These are phyloP conservation scores for Agrotis exclamationis DNA, from an alignment of 2,888 invertebrate species.

Conservation along the genomic window DNA sequence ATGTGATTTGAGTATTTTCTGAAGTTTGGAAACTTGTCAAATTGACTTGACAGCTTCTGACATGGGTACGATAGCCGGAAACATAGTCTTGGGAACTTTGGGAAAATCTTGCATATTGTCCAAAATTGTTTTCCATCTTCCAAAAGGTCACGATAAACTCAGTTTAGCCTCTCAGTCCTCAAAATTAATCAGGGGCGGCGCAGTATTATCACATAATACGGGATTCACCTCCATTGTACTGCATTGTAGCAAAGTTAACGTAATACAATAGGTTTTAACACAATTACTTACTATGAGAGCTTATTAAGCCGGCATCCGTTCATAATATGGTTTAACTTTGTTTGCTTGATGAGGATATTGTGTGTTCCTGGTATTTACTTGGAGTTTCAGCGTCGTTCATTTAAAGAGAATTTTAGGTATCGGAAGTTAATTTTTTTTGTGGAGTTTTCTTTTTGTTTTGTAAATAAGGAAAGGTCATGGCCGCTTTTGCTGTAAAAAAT, in stretches of 20 bases:
- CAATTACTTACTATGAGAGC: constrained; percentile 65
- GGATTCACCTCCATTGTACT: constrained; percentile 63
- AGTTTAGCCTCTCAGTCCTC: constrained; percentile 32
- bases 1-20: neutral
- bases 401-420: constrained; percentile 4
- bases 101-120: neutral
- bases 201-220: constrained; percentile 66
- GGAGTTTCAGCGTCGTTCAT: constrained; percentile 15
- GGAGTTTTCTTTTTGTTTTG: constrained; percentile 3
- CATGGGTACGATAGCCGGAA: neutral
- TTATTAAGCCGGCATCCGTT: constrained; percentile 64
- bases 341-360: constrained; percentile 52
- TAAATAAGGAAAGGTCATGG: neutral
- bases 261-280: constrained; percentile 68
- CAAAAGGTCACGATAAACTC: constrained; percentile 1
- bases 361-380: constrained; percentile 46
- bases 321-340: constrained; percentile 57
- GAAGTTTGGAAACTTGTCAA: neutral
- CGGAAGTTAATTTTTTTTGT: constrained; percentile 14
- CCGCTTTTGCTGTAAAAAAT: too few relatives aligned
- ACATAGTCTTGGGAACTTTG: constrained; percentile 1
- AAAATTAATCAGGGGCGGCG: constrained; percentile 46
- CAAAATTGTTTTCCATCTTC: neutral
- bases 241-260: constrained; percentile 58
- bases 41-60: neutral